These are phyloP conservation scores for Arctopsyche grandis DNA, from an alignment of 1,140 invertebrate genomes.

Conservation along the genomic window DNA sequence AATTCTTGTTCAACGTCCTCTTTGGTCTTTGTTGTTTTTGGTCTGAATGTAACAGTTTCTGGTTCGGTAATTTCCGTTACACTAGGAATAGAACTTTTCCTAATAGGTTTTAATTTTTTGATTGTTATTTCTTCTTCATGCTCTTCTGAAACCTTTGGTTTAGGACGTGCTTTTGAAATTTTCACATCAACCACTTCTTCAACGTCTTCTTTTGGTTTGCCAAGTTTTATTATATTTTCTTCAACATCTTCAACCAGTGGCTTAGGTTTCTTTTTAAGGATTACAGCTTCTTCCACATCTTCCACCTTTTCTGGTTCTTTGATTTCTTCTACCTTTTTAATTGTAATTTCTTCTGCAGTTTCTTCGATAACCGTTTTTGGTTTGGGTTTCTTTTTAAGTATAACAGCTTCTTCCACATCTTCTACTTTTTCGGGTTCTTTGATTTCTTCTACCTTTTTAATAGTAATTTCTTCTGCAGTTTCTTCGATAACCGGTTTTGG, in stretches of 20 bases:
- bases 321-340: conserved; percentile 56
- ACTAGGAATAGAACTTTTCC: conserved; percentile 70
- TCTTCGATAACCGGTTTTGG: conserved; percentile 53
- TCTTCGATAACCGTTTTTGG: conserved; percentile 55
- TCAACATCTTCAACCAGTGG: conserved; percentile 43
- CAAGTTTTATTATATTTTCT: conserved; percentile 24
- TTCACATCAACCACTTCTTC: conserved; percentile 54
- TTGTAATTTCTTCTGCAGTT: conserved; percentile 57
- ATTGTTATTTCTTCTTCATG: conserved; percentile 77
- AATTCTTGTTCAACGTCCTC: conserved; percentile 89
- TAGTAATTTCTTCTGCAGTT: conserved; percentile 55
- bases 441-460: conserved; percentile 54
- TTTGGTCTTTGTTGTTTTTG: conserved; percentile 76
- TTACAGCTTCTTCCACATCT: conserved; percentile 61
- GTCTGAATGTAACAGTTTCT: conserved; percentile 80
- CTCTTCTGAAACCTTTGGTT: conserved; percentile 71
- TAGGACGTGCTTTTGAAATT: conserved; percentile 55
- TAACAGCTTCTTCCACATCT: conserved; percentile 57
- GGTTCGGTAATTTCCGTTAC: conserved; percentile 76
- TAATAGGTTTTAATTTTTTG: conserved; percentile 74
- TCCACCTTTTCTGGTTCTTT: conserved; percentile 55
- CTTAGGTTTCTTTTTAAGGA: conserved; percentile 58
- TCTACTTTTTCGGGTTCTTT: conserved; percentile 58
- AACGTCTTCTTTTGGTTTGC: conserved; percentile 54
- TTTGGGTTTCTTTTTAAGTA: conserved; percentile 15